phyloP scores from a whole-genome alignment of 2,888 invertebrate species.

The Blastobasis adustella region DNA sequence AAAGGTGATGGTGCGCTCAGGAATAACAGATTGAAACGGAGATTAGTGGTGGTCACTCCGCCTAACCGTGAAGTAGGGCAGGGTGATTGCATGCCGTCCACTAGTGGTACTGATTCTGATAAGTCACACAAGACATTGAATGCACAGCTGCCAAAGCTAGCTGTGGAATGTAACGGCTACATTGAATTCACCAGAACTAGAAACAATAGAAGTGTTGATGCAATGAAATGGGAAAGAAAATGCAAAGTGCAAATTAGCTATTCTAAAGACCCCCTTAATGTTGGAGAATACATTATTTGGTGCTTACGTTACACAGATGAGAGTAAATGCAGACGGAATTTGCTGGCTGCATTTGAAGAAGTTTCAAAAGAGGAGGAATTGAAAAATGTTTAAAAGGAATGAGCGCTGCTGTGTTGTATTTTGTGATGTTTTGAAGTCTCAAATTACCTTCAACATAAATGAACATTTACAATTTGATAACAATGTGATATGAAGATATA shows the following conservation, averaged over 20 bases:
- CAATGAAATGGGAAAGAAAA: conserved; percentile 76
- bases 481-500: conserved; percentile 37
- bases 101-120: conserved; percentile 52
- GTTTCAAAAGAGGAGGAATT: conserved; percentile 37
- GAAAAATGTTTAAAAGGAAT: conserved; percentile 19
- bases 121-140: conserved; percentile 52
- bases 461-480: conserved; percentile 17
- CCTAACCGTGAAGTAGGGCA: conserved; percentile 58
- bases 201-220: conserved; percentile 46
- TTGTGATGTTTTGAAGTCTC: not conserved
- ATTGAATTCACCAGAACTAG: conserved; percentile 57
- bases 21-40: conserved; percentile 31
- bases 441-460: no score
- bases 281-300: conserved; percentile 76
- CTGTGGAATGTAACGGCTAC: conserved; percentile 63
- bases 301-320: conserved; percentile 76
- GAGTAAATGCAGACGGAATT: conserved; percentile 74
- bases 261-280: conserved; percentile 64
- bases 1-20: conserved; percentile 46
- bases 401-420: not conserved
- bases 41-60: conserved; percentile 50
- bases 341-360: conserved; percentile 69
- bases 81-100: conserved; percentile 65
- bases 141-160: conserved; percentile 55
- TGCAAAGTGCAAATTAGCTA: conserved; percentile 79